Evolutionary conservation across 1,140 invertebrate species (phyloP).

Genomic region (Tetramorium parvispinum): DNA sequence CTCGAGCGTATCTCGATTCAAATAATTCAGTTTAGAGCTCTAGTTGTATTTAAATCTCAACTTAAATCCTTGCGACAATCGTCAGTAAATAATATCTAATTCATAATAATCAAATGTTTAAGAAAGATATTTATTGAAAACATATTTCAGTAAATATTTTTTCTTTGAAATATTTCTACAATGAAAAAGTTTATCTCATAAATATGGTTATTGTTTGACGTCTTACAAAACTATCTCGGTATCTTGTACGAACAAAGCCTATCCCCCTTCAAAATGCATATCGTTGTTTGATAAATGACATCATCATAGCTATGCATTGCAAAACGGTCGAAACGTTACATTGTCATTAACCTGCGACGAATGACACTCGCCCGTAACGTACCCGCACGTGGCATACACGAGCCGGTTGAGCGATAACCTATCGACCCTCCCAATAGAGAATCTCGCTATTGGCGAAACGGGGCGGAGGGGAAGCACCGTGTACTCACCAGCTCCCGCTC

Average conservation of each 20-base stretch:
- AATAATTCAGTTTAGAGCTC: background rate
- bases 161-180: background rate
- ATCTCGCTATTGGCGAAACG: constrained; percentile 23
- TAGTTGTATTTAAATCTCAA: background rate
- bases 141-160: background rate
- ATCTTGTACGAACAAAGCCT: background rate
- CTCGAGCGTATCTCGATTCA: background rate
- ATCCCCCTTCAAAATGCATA: background rate
- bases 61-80: background rate
- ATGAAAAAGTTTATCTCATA: background rate
- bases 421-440: constrained; percentile 18
- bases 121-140: background rate
- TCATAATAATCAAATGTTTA: background rate
- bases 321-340: background rate
- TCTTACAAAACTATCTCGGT: background rate
- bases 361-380: constrained; percentile 17
- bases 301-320: background rate
- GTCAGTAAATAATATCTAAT: background rate
- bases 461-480: background rate
- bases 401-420: constrained; percentile 50
- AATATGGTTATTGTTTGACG: background rate
- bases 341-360: constrained; percentile 16
- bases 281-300: background rate
- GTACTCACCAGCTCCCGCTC: constrained; percentile 5
- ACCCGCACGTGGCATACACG: constrained; percentile 50